Percentiles rank a stretch among this genome's conserved stretches.
phyloP scores from a whole-genome alignment of 2,888 invertebrate genomes.

The Volucella inflata region DNA sequence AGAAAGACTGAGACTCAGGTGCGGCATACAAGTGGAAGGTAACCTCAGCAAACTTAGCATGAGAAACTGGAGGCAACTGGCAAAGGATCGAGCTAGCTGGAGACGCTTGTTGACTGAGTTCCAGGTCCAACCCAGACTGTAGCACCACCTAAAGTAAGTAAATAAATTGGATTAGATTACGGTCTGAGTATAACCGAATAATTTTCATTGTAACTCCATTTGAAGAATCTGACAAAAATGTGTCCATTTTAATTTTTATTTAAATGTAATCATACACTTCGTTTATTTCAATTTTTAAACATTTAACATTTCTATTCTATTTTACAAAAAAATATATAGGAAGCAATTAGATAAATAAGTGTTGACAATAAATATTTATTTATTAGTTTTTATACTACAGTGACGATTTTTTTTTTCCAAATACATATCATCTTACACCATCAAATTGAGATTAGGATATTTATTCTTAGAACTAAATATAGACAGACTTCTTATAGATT shows the following conservation, averaged over 20 bases:
- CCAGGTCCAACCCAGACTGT: too few relatives aligned
- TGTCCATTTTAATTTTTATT: background rate
- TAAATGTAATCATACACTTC: background rate
- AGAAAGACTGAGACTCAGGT: too few relatives aligned
- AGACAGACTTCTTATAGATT: slow-evolving; percentile 16
- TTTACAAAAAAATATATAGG: slow-evolving; percentile 64
- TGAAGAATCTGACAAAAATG: too few relatives aligned
- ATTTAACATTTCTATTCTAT: slow-evolving; percentile 43
- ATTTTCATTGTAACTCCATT: too few relatives aligned
- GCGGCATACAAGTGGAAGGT: too few relatives aligned
- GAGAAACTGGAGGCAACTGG: too few relatives aligned
- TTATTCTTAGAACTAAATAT: slow-evolving; percentile 10
- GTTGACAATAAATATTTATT: slow-evolving; percentile 16
- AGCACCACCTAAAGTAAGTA: too few relatives aligned
- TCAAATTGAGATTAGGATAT: background rate
- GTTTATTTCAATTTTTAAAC: slow-evolving; percentile 44
- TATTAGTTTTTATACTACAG: background rate
- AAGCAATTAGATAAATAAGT: slow-evolving; percentile 55
- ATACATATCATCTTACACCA: background rate
- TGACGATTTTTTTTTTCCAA: slow-evolving; percentile 12
- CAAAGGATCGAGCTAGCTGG: too few relatives aligned
- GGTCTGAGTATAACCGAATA: too few relatives aligned
- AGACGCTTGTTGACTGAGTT: too few relatives aligned
- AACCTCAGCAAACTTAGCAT: too few relatives aligned
- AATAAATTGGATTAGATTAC: too few relatives aligned